Evolutionary conservation across 2,888 invertebrate genomes (phyloP).

Genomic region (Abrostola tripartita): DNA sequence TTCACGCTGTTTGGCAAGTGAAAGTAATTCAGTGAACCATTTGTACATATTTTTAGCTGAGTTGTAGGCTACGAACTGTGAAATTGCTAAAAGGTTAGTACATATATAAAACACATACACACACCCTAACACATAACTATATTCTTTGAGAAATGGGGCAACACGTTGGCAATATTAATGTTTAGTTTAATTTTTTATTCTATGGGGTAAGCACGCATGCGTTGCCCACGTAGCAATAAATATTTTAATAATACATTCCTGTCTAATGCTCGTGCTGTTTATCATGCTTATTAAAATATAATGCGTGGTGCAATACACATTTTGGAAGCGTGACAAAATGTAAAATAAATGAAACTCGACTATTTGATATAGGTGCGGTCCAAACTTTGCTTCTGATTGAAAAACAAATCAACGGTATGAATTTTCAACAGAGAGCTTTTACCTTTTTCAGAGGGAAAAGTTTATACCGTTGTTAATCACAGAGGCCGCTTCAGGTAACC

Average conservation of each 20-base stretch:
- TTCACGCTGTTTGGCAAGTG: constrained; percentile 2
- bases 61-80: constrained; percentile 12
- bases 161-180: constrained; percentile 35
- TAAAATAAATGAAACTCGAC: constrained; percentile 28
- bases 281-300: background rate
- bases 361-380: constrained; percentile 23
- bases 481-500: constrained; percentile 54
- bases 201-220: constrained; percentile 10
- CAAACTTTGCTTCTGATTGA: constrained; percentile 23
- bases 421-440: constrained; percentile 26
- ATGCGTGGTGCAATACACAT: background rate
- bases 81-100: constrained; percentile 1
- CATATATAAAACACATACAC: background rate
- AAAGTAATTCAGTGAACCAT: constrained; percentile 23
- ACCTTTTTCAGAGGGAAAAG: constrained; percentile 24
- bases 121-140: constrained; percentile 19
- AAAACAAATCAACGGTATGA: constrained; percentile 46
- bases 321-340: constrained; percentile 15
- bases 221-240: constrained; percentile 12
- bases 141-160: constrained; percentile 20
- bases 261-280: background rate
- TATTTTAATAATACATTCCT: constrained; percentile 15
- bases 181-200: constrained; percentile 34
- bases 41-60: constrained; percentile 6
- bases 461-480: constrained; percentile 43